Conservation (phyloP, 2,113 vertebrate genomes). For the Jaculus jaculus region DNA sequence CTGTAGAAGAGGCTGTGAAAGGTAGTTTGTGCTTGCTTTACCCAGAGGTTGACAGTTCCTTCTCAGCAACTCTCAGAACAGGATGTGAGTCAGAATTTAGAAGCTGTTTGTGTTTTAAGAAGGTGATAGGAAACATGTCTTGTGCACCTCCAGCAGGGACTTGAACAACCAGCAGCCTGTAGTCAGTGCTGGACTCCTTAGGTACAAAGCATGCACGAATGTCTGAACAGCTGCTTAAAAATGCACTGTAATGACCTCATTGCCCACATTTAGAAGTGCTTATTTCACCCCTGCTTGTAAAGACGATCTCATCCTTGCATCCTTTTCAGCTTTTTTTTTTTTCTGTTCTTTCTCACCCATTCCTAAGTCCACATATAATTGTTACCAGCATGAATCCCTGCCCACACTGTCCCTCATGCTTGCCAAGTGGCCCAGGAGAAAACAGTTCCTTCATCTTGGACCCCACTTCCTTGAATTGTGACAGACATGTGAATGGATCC, state of each 20-base stretch:
- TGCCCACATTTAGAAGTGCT: neutral
- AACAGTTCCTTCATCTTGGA: neutral
- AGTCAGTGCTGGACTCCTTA: fast-evolving
- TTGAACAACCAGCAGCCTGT: fast-evolving
- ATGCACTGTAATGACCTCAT: fast-evolving
- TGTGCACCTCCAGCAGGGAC: no score
- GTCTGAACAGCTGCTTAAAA: fast-evolving
- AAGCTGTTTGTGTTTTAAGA: neutral
- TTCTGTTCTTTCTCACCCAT: fast-evolving
- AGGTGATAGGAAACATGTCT: fast-evolving
- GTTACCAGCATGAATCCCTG: neutral
- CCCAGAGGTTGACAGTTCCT: neutral
- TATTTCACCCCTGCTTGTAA: no score
- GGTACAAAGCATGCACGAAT: fast-evolving
- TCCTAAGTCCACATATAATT: no score
- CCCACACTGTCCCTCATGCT: neutral
- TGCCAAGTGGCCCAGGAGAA: fast-evolving
- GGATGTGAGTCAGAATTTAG: neutral
- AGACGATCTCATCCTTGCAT: neutral
- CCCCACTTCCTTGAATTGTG: neutral
- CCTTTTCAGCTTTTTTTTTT: neutral
- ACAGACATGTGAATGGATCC: fast-evolving
- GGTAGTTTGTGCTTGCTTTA: slow-evolving; percentile 80
- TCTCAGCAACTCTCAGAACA: neutral
- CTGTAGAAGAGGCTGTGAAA: slow-evolving; percentile 97